Evolutionary conservation across 2,113 vertebrate species (phyloP), one percentile per base, ranked within the genome.

Genomic region (Physeter macrocephalus): DNA sequence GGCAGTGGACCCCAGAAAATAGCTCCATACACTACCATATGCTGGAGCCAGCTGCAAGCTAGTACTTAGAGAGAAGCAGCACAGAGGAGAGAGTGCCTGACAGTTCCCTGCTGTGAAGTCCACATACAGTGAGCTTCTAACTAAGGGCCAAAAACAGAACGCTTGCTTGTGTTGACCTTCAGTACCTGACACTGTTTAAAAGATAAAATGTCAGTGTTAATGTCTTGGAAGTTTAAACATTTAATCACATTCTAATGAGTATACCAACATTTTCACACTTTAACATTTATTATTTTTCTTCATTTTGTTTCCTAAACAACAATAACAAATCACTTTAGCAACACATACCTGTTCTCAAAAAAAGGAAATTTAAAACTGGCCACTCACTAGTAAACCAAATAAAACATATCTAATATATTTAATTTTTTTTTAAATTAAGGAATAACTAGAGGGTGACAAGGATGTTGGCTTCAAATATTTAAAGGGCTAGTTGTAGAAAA

Each of bases 1-100:
- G 98, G 98, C 98, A 98, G 97, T 97, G 97, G 97, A 98, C 98
- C 98, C 97, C 94, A 95, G 97, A 98, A 98, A 98, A 98, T 98
- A 98, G 97, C 98, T 98, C 98, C 98, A 97, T 98, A 97, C 95
- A 98, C 93, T 91, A 97, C 98, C 99, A 99, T 99, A 99, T 99
- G 99, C 98, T 97, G 91, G 92, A 98, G 98, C 98, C 99, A 99
- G 98, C 98, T 99, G 99, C 98, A 98, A 93, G 98, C 92, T 84
- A 95, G 94, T 91, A 97, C 95, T 98, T 18, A 3, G 98, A 98
- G 97, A 74, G 97, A 85, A 98, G 94, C 98, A 0, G 72, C 98
- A 82, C 95, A 97, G 98, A 98, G 97, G 97, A 98, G 96, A 95
- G 83, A 34, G 97, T 62, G 93, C 71, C 98, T 98, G 98, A 93